Evolutionary conservation across 2,113 vertebrate species (phyloP).

Genomic region (Eupsittula cactorum): DNA sequence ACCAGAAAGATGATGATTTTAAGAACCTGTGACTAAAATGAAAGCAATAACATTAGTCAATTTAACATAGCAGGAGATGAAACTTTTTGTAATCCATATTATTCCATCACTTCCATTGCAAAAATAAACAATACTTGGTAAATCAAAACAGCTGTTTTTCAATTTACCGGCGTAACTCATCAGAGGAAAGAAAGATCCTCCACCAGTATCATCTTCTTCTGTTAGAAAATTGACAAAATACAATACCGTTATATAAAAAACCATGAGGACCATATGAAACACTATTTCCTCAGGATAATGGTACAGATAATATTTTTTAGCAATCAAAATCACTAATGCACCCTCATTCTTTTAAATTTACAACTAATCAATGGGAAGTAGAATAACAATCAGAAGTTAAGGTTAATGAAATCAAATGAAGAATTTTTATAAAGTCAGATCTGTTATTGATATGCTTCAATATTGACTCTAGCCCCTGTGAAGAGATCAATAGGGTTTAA

Average conservation of each 20-base stretch:
- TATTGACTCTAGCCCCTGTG: slow-evolving; percentile 22
- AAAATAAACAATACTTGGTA: not conserved
- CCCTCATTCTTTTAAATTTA: slow-evolving; percentile 23
- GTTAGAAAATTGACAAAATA: not conserved
- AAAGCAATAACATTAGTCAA: not conserved
- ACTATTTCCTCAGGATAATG: not conserved
- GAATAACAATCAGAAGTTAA: slow-evolving; percentile 41
- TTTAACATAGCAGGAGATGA: not conserved
- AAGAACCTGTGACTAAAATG: not conserved
- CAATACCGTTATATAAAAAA: not conserved
- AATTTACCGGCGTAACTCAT: not conserved
- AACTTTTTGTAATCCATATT: not conserved
- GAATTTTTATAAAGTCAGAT: slow-evolving; percentile 57
- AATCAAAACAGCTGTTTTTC: not conserved
- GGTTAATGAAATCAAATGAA: slow-evolving; percentile 56
- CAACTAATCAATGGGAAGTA: slow-evolving; percentile 38
- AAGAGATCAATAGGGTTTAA: slow-evolving; percentile 43
- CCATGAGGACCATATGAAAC: not conserved
- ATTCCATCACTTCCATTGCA: not conserved
- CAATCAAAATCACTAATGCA: not conserved
- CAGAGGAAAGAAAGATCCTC: not conserved
- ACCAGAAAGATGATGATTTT: not conserved
- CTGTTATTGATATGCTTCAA: slow-evolving; percentile 33
- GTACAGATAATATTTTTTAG: not conserved
- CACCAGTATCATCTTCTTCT: not conserved